Evolutionary conservation across 1,140 invertebrate genomes (phyloP), one percentile per base, ranked within the genome.

Genomic region (Sarcophaga bullata): DNA sequence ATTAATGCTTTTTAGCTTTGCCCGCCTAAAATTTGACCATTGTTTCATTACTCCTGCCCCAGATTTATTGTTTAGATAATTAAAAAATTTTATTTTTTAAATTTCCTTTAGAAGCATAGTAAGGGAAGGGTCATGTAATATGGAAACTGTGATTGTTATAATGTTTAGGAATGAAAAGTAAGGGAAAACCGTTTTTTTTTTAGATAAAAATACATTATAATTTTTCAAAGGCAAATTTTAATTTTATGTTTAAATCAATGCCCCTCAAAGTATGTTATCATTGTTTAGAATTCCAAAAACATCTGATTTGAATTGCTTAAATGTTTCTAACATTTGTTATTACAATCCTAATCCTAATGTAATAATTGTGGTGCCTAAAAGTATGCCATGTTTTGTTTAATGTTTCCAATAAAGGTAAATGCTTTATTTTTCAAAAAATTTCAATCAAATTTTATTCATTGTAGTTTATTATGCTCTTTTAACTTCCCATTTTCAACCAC

Each of bases 1-100:
- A 89, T 89, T 88, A 89, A 87, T 84, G 87, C 83, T 82, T 54
- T 73, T 54, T 87, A 84, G 54, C 2, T 8, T 58, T 13, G n/a
- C 4, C 25, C 1, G 4, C 62, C 62, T 7, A 62, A 62, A 19
- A 19, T 25, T 68, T 68, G n/a, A 68, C 62, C 62, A 68, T 68
- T 68, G n/a, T 68, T 62, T 15, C 4, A 37, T 37, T 37, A 37
- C 4, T 37, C 25, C 25, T 37, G 1, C 25, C 54, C 54, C n/a
- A 62, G 11, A 68, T 19, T 68, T 19, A 25, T 68, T 68, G 62
- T 68, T 19, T 68, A 68, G 19, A 68, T 68, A 68, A 68, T 68
- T 68, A 25, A 68, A 37, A 8, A 25, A 3, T 19, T 9, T 13
- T 52, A 52, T 52, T 37, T 37, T 37, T 37, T 37, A 37, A 37